Percentiles rank a stretch among this genome's conserved stretches.
These are phyloP conservation scores for Plutomurus gul DNA, from an alignment of 1,140 invertebrate species.

Conservation along the genomic window DNA sequence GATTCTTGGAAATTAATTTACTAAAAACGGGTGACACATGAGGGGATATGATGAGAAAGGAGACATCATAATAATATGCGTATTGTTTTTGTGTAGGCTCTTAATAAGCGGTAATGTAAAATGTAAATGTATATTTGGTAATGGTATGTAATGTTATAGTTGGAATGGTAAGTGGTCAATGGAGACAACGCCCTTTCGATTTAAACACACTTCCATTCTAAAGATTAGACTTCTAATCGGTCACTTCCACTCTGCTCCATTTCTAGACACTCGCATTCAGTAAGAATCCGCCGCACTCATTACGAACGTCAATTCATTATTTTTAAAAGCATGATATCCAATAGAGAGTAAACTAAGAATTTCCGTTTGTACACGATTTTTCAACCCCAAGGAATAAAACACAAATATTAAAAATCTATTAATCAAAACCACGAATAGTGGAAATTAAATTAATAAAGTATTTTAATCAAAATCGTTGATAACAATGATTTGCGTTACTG, in stretches of 20 bases:
- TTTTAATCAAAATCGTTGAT: no score
- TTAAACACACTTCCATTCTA: constrained; percentile 13
- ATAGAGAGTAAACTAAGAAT: neutral
- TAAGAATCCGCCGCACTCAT: neutral
- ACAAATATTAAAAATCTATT: neutral
- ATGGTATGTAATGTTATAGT: neutral
- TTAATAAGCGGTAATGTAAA: neutral
- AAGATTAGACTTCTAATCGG: neutral
- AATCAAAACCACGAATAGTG: no score
- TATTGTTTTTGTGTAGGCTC: neutral
- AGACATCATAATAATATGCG: no score
- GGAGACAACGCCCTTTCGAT: constrained; percentile 30
- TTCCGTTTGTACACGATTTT: neutral
- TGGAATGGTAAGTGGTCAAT: constrained; percentile 25
- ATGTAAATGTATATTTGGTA: neutral
- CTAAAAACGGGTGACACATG: no score
- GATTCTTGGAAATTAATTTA: no score
- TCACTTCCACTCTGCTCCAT: no score
- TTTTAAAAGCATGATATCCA: neutral
- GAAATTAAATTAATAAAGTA: no score
- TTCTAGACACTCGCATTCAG: no score
- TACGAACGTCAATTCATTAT: neutral
- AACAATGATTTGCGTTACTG: no score
- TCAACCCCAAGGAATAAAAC: neutral
- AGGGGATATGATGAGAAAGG: no score